Conservation (phyloP, 2,113 vertebrate genomes). For the Callithrix jacchus region DNA sequence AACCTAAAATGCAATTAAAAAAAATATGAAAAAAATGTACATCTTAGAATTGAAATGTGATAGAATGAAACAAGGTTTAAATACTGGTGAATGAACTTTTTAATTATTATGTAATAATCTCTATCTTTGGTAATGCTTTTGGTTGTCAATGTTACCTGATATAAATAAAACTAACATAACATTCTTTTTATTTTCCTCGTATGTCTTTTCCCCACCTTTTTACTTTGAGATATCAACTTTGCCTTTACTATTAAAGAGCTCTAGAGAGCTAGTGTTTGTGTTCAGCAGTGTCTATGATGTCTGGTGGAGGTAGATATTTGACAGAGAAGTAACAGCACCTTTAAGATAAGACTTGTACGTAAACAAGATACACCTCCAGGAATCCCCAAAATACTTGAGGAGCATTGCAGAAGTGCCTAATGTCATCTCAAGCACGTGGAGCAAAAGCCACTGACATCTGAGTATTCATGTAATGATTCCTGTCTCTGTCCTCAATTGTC, state of each 20-base stretch:
- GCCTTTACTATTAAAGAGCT: neutral
- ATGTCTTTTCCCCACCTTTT: neutral
- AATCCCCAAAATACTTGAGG: neutral
- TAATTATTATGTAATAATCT: neutral
- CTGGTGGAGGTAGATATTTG: neutral
- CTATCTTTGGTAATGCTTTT: neutral
- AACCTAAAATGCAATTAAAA: no score
- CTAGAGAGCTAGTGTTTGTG: neutral
- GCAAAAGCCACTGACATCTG: neutral
- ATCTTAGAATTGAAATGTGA: neutral
- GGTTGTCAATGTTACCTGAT: neutral
- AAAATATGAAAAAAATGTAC: neutral
- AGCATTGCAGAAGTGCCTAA: neutral
- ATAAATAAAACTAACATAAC: neutral
- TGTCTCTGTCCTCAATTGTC: neutral
- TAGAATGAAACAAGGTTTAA: neutral
- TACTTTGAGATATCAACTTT: neutral
- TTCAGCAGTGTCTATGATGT: neutral
- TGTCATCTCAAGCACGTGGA: neutral
- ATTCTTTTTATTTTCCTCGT: neutral
- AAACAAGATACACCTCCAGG: neutral
- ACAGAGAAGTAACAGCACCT: neutral
- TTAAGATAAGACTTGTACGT: neutral
- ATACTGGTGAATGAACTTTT: neutral
- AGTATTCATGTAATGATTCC: neutral